Percentiles rank a stretch among this genome's conserved stretches.
Conservation (phyloP, 2,888 invertebrate genomes). For the Latrodectus hesperus region DNA sequence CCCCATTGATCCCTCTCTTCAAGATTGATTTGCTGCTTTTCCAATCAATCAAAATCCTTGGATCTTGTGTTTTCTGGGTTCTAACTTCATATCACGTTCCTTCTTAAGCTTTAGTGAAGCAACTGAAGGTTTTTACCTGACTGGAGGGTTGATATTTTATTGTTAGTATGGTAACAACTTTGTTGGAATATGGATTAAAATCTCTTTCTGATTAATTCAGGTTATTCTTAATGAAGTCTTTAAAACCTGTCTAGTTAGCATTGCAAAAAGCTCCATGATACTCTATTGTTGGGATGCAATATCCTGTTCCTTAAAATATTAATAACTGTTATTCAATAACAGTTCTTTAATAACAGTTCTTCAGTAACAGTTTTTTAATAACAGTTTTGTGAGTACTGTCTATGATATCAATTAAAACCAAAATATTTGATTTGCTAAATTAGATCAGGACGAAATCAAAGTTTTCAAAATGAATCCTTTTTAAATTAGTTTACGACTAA, state of each 20-base stretch:
- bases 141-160: too few species aligned
- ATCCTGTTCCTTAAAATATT: background rate
- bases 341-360: too few species aligned
- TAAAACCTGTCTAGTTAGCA: slow-evolving; percentile 8
- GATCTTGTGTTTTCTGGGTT: background rate
- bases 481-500: too few species aligned
- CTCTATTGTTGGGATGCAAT: background rate
- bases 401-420: slow-evolving; percentile 26
- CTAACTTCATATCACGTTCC: background rate
- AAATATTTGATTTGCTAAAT: too few species aligned
- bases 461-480: too few species aligned
- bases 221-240: slow-evolving; percentile 16
- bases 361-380: too few species aligned
- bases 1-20: slow-evolving; percentile 5
- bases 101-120: slow-evolving; percentile 15
- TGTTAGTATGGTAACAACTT: slow-evolving; percentile 37
- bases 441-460: too few species aligned
- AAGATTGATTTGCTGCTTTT: background rate
- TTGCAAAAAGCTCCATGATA: slow-evolving; percentile 26
- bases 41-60: background rate
- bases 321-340: background rate
- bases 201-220: slow-evolving; percentile 6
- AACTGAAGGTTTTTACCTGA: too few species aligned
- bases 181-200: slow-evolving; percentile 20
- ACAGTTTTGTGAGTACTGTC: slow-evolving; percentile 24